These are phyloP conservation scores for Melinopterus prodromus DNA, from an alignment of 2,888 invertebrate species.

Conservation along the genomic window DNA sequence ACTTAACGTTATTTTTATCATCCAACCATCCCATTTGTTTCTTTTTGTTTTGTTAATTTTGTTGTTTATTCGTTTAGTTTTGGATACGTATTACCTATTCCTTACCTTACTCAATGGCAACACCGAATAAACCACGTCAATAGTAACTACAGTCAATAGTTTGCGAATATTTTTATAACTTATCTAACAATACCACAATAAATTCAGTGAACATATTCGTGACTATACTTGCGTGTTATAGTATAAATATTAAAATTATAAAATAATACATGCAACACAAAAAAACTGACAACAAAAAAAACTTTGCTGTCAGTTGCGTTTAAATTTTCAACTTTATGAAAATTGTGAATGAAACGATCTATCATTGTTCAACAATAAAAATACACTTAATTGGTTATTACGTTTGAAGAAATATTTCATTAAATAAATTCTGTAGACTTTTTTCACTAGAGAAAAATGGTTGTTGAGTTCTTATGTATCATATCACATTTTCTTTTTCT, in stretches of 20 bases:
- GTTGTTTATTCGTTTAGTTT: background rate
- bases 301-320: too few species aligned
- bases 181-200: background rate
- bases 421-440: too few species aligned
- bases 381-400: too few species aligned
- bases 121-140: background rate
- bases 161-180: background rate
- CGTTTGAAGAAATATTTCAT: too few species aligned
- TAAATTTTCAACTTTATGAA: too few species aligned
- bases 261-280: background rate
- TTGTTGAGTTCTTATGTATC: too few species aligned
- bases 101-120: constrained; percentile 8
- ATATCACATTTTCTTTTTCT: too few species aligned
- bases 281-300: background rate
- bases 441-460: too few species aligned
- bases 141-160: background rate
- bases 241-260: background rate
- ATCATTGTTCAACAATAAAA: too few species aligned
- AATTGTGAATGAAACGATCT: too few species aligned
- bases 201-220: background rate
- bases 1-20: background rate
- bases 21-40: background rate
- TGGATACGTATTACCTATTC: background rate
- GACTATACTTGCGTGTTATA: background rate
- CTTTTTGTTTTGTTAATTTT: background rate